A percentile compares a stretch with the other conserved stretches of the same genome.
Evolutionary conservation across 2,113 vertebrate species (phyloP).

Genomic region (Odocoileus hemionus): DNA sequence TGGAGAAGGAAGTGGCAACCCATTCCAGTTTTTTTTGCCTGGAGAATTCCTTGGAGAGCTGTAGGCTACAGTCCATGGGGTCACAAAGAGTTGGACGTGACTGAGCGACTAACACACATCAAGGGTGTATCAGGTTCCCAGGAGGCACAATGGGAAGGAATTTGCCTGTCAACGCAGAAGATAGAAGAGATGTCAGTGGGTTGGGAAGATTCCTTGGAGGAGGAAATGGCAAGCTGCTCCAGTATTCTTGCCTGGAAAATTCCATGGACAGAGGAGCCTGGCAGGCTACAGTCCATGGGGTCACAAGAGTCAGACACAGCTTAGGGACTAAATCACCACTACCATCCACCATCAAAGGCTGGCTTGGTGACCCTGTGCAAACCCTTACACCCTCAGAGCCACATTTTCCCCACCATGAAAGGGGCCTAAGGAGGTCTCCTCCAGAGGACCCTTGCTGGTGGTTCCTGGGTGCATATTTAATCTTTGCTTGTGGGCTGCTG

Average conservation of each 20-base stretch:
- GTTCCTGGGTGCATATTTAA: rapidly evolving
- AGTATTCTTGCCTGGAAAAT: neutral
- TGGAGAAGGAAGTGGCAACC: neutral
- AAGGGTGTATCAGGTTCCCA: neutral
- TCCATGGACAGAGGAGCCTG: neutral
- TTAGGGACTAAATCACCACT: neutral
- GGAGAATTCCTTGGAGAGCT: neutral
- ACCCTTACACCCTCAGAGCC: neutral
- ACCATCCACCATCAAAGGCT: neutral
- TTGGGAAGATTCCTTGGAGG: neutral
- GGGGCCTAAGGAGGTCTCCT: too few relatives aligned
- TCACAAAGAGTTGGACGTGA: neutral
- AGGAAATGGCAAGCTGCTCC: neutral
- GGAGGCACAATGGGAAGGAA: neutral
- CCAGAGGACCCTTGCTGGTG: neutral
- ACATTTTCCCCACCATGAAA: neutral
- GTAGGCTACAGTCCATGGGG: neutral
- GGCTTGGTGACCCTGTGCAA: neutral
- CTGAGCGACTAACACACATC: neutral
- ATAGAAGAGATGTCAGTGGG: neutral
- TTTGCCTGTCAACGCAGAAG: neutral
- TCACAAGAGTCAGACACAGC: neutral
- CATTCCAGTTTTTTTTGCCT: neutral
- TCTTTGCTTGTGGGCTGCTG: neutral
- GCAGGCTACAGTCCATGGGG: neutral